Conservation (phyloP, 37 sponge, comb jelly and placozoan genomes). For the Diacarnus erythraeanus region DNA sequence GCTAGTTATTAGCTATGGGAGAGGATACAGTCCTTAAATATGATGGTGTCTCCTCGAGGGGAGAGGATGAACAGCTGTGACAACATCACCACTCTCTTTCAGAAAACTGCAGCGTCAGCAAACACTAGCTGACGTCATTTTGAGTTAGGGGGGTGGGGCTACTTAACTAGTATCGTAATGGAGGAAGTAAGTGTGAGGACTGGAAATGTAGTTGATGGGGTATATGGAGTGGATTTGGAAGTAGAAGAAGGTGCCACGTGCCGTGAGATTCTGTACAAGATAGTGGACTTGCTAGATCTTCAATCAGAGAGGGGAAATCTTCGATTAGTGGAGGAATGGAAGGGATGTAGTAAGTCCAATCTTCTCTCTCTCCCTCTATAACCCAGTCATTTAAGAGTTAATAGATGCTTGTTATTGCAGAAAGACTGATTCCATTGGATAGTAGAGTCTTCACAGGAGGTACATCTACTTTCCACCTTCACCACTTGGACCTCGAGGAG, state of each 20-base stretch:
- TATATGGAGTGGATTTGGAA: neutral
- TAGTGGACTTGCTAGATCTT: neutral
- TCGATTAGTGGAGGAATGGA: neutral
- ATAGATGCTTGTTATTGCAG: too few species aligned
- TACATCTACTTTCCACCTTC: too few species aligned
- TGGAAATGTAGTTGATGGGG: neutral
- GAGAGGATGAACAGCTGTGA: conserved; percentile 95
- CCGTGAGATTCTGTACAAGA: neutral
- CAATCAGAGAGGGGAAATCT: neutral
- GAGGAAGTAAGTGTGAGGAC: neutral
- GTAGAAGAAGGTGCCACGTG: neutral
- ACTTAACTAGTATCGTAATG: neutral
- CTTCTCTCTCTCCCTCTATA: neutral
- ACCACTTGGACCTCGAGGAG: too few species aligned
- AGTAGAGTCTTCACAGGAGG: too few species aligned
- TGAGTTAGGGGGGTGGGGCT: conserved; percentile 12
- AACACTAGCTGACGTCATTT: neutral
- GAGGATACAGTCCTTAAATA: conserved; percentile 94
- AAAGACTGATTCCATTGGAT: too few species aligned
- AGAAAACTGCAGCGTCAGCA: neutral
- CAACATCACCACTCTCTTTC: conserved; percentile 52
- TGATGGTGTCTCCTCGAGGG: conserved; percentile 89
- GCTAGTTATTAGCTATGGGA: too few species aligned
- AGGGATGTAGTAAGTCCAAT: neutral
- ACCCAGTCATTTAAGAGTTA: too few species aligned